These are phyloP conservation scores for Sebastolobus alascanus DNA, from an alignment of 2,797 vertebrate species.

Conservation along the genomic window DNA sequence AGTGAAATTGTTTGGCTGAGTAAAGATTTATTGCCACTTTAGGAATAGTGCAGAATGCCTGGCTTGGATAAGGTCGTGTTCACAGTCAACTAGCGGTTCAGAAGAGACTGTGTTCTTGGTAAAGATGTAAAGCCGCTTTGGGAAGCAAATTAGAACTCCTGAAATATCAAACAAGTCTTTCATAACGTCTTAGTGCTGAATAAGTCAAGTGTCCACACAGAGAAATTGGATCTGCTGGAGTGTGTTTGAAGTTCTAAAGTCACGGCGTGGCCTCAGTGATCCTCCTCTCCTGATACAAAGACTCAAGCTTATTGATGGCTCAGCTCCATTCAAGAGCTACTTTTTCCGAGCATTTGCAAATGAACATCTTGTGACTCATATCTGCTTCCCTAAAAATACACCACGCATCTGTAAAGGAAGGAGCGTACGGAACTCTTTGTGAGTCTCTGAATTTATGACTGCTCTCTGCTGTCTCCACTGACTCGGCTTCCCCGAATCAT, in stretches of 20 bases:
- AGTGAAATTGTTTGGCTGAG: background rate
- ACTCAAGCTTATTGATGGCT: conserved; percentile 27
- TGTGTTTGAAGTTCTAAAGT: conserved; percentile 56
- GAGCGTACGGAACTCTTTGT: background rate
- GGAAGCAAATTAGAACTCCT: conserved; percentile 55
- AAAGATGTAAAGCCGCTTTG: conserved; percentile 56
- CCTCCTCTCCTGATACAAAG: conserved; percentile 37
- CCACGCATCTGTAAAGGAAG: conserved; percentile 36
- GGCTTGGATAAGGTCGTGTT: conserved; percentile 15
- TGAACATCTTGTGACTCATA: conserved; percentile 38
- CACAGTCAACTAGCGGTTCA: background rate
- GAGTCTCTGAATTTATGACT: conserved; percentile 10
- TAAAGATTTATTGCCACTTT: background rate
- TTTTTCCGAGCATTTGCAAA: conserved; percentile 29
- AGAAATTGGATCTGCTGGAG: conserved; percentile 49
- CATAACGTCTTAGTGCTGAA: conserved; percentile 45
- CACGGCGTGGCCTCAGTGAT: conserved; percentile 25
- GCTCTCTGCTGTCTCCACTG: conserved; percentile 14
- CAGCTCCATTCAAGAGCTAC: conserved; percentile 20
- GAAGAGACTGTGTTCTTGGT: background rate
- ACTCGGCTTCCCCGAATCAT: background rate
- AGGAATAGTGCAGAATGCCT: background rate
- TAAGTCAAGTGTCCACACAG: conserved; percentile 35
- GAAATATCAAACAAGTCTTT: conserved; percentile 59
- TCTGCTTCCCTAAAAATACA: conserved; percentile 41